These are phyloP conservation scores for Muntiacus reevesi DNA, from an alignment of 2,113 vertebrate species.

Conservation along the genomic window DNA sequence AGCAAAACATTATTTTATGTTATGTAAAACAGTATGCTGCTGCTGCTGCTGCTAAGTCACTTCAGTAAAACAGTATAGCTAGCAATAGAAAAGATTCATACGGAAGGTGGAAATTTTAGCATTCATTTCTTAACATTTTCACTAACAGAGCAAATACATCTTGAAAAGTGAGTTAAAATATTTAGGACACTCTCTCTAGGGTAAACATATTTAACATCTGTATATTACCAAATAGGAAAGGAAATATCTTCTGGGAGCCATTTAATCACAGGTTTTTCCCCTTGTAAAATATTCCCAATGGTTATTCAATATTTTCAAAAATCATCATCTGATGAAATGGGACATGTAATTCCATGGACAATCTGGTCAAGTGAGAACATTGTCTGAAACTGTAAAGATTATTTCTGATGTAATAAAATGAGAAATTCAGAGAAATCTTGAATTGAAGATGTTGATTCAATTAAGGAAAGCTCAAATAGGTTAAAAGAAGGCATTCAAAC, in stretches of 20 bases:
- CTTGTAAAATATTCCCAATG: neutral
- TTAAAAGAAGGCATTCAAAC: neutral
- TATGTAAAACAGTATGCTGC: neutral
- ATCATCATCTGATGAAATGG: neutral
- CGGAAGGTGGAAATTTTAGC: neutral
- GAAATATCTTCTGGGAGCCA: neutral
- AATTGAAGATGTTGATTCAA: neutral
- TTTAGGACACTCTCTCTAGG: neutral
- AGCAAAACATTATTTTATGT: neutral
- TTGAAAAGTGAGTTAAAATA: neutral
- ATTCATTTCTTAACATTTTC: neutral
- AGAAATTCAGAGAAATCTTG: neutral
- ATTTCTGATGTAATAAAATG: neutral
- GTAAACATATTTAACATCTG: neutral
- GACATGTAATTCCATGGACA: neutral
- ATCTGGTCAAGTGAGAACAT: neutral
- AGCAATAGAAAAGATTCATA: neutral
- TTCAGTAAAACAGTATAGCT: neutral
- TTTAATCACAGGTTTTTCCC: neutral
- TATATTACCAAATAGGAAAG: neutral
- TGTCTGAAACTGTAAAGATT: neutral
- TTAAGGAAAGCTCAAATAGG: neutral
- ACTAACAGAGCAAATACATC: neutral
- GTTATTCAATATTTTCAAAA: neutral
- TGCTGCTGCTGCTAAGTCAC: neutral